phyloP scores from a whole-genome alignment of 2,888 invertebrate genomes.

The Embidobia sp. region DNA sequence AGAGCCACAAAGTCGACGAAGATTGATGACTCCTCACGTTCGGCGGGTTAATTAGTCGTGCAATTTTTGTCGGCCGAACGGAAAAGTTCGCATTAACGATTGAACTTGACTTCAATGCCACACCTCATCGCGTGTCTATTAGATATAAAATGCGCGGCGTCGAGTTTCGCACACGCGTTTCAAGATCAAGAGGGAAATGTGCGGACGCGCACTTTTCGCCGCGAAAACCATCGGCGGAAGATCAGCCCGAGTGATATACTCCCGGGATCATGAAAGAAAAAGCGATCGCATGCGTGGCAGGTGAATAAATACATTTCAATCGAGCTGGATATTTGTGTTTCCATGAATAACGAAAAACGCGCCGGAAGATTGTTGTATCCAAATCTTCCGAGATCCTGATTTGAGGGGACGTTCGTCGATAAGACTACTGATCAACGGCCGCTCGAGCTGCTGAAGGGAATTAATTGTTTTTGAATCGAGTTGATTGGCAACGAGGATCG shows the following conservation, averaged over 20 bases:
- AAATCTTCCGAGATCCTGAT: too few relatives aligned
- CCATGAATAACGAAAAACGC: background rate
- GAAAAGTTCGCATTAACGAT: constrained; percentile 65
- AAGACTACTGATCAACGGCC: too few relatives aligned
- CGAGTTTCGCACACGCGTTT: constrained; percentile 31
- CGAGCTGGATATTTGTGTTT: too few relatives aligned
- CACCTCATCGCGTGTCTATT: constrained; percentile 68
- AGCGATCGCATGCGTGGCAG: constrained; percentile 1
- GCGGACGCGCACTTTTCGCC: constrained; percentile 18
- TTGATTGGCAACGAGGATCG: constrained; percentile 1
- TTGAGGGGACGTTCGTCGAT: too few relatives aligned
- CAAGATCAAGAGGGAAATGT: constrained; percentile 35
- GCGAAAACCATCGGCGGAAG: constrained; percentile 2
- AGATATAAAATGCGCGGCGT: constrained; percentile 40
- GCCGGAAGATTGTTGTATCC: too few relatives aligned
- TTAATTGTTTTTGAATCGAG: constrained; percentile 3
- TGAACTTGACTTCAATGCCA: constrained; percentile 68
- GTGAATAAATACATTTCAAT: constrained; percentile 34
- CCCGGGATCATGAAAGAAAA: constrained; percentile 10
- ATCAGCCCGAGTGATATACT: constrained; percentile 18
- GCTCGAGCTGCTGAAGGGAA: background rate
- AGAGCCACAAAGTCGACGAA: too few relatives aligned
- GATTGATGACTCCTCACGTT: constrained; percentile 5
- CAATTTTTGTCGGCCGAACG: constrained; percentile 5
- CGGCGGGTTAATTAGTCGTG: constrained; percentile 21